These are phyloP conservation scores for Clistopyga incitator DNA, from an alignment of 2,888 invertebrate genomes.

Conservation along the genomic window DNA sequence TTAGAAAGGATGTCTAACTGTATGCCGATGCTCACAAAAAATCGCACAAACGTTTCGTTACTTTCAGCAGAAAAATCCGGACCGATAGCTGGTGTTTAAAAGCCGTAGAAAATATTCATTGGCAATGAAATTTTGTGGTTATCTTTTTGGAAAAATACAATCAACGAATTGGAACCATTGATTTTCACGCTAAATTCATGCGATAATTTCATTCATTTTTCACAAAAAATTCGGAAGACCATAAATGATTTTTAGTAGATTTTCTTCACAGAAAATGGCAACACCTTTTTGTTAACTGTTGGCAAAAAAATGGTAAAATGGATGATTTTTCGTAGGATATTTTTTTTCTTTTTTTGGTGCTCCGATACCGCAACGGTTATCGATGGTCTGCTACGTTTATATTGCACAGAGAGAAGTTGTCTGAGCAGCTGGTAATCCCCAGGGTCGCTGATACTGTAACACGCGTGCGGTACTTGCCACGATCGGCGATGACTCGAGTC, in stretches of 20 bases:
- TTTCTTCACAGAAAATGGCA: background rate
- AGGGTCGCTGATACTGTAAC: slow-evolving; percentile 63
- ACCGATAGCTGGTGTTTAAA: too few species aligned
- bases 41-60: background rate
- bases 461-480: slow-evolving; percentile 27
- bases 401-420: slow-evolving; percentile 48
- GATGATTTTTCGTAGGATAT: background rate
- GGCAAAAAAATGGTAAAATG: slow-evolving; percentile 1
- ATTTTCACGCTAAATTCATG: too few species aligned
- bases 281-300: background rate
- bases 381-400: slow-evolving; percentile 29
- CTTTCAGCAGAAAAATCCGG: too few species aligned
- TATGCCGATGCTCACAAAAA: background rate
- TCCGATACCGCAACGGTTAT: slow-evolving; percentile 40
- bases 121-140: too few species aligned
- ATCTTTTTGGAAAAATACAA: too few species aligned
- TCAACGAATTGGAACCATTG: too few species aligned
- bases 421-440: slow-evolving; percentile 62
- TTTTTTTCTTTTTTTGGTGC: background rate
- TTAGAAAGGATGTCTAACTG: background rate
- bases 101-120: too few species aligned
- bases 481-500: slow-evolving; percentile 22
- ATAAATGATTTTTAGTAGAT: too few species aligned
- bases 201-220: too few species aligned
- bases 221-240: too few species aligned